Base-by-base conservation (phyloP, 2,888 invertebrate species). In the Spatulosminthurus flaviceps region DNA sequence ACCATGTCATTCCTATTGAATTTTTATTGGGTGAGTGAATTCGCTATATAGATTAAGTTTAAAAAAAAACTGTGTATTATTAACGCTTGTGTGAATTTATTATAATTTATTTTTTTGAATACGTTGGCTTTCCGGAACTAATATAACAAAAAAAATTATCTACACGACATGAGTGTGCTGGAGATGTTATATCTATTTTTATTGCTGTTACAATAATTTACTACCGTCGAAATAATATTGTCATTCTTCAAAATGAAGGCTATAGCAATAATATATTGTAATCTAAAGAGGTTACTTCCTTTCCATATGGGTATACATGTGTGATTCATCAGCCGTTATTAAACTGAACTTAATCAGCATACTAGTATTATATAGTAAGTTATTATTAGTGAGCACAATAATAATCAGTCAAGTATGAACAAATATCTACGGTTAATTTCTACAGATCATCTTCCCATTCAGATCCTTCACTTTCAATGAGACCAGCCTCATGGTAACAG, bases 401-500 rank as follows among this genome's bases (percentile, higher is more conserved):
- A 51, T 51, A 51, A 51, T 51, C 51, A 51, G 51, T 51, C 51
- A 51, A 51, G 51, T 51, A n/a, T 51, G 16, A 51, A 51, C 34
- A 34, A 34, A 34, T n/a, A n/a, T 34, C 34, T 34, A 34, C 34
- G 34, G 34, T 34, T 34, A 34, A n/a, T 34, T 34, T 51, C 51
- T 51, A 51, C 51, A 51, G 51, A 2, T 16, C 9, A 51, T 51
- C 51, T 16, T 2, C 5, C 34, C 34, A 34, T 34, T 34, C 34
- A 34, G 5, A 7, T 11, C 16, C 19, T 19, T 51, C 16, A 5
- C 16, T 16, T 16, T 11, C 16, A 51, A 19, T 51, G 19, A 51
- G 51, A 51, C n/a, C 51, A 51, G 2, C n/a, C n/a, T n/a, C n/a
- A n/a, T n/a, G 51, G 19, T 51, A 51, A 41, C 7, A 41, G 7